phyloP scores from a whole-genome alignment of 1,140 invertebrate genomes.

The Andrena cerasifolii region DNA sequence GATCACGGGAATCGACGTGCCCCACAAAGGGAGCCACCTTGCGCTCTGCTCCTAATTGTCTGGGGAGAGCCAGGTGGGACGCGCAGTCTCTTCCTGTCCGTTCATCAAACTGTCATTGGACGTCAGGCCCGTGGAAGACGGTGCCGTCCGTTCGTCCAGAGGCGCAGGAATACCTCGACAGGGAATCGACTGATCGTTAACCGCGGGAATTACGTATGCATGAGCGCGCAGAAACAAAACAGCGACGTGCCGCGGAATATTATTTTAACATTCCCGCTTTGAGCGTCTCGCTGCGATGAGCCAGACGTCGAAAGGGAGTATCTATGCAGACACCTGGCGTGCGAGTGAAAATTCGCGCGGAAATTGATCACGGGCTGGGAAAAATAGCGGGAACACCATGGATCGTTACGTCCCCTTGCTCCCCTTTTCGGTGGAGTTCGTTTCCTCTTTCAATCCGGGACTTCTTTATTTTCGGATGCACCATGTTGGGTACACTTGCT shows the following conservation, averaged over 20 bases:
- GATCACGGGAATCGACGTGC: constrained; percentile 58
- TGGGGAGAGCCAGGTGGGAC: constrained; percentile 68
- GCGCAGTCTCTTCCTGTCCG: constrained; percentile 67
- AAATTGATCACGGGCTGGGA: constrained; percentile 13
- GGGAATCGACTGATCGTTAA: constrained; percentile 69
- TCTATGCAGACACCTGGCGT: constrained; percentile 14
- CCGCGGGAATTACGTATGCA: constrained; percentile 61
- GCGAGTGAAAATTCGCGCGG: constrained; percentile 15
- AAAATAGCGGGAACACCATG: background rate
- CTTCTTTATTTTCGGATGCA: background rate
- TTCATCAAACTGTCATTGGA: constrained; percentile 72
- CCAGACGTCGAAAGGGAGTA: background rate
- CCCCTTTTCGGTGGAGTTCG: too few species aligned
- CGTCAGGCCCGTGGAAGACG: constrained; percentile 60
- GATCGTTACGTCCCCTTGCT: background rate
- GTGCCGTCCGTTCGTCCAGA: constrained; percentile 24
- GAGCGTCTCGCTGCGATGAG: constrained; percentile 23
- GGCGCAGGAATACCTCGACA: constrained; percentile 47
- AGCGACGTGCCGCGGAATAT: constrained; percentile 36
- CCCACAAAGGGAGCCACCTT: constrained; percentile 65
- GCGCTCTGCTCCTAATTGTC: constrained; percentile 67
- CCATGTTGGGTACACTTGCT: background rate
- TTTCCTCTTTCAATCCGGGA: too few species aligned
- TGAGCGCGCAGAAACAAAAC: constrained; percentile 60
- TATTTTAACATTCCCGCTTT: constrained; percentile 37